Percentiles rank a stretch among this genome's conserved stretches.
Conservation (phyloP, 1,140 invertebrate genomes). For the Trichonephila clavata region DNA sequence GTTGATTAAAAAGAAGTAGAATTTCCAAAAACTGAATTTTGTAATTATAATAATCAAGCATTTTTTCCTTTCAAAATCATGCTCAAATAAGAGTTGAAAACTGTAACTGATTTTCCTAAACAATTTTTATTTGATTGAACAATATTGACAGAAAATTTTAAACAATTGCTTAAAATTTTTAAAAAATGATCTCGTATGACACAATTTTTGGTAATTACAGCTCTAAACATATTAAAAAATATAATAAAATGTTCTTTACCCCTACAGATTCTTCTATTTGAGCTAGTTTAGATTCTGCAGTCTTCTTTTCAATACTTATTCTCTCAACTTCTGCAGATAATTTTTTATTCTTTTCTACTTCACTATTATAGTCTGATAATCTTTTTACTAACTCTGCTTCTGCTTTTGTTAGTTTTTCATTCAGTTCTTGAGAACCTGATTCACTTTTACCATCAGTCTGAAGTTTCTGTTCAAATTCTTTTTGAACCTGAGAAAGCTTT, state of each 20-base stretch:
- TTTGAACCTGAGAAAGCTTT: neutral
- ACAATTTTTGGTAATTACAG: too few species aligned
- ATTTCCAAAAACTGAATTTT: too few species aligned
- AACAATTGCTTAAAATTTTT: too few species aligned
- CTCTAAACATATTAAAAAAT: neutral
- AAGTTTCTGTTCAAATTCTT: slow-evolving; percentile 62
- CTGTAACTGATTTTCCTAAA: too few species aligned
- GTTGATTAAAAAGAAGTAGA: too few species aligned
- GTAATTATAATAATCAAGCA: too few species aligned
- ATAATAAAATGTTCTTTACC: neutral
- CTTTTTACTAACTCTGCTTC: slow-evolving; percentile 51
- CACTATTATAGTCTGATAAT: slow-evolving; percentile 58
- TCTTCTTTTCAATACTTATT: slow-evolving; percentile 24
- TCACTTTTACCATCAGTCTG: neutral
- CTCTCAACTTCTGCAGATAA: slow-evolving; percentile 38
- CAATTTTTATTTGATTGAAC: too few species aligned
- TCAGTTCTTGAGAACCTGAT: slow-evolving; percentile 3
- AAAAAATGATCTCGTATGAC: too few species aligned
- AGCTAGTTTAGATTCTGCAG: slow-evolving; percentile 44
- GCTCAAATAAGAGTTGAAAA: too few species aligned
- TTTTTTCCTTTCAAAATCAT: too few species aligned
- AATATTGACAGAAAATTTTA: too few species aligned
- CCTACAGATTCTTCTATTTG: slow-evolving; percentile 37
- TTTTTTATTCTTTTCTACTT: slow-evolving; percentile 66
- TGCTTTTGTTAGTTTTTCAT: slow-evolving; percentile 39